These are phyloP conservation scores for Antheraea assamensis DNA, from an alignment of 2,888 invertebrate genomes.

Conservation along the genomic window DNA sequence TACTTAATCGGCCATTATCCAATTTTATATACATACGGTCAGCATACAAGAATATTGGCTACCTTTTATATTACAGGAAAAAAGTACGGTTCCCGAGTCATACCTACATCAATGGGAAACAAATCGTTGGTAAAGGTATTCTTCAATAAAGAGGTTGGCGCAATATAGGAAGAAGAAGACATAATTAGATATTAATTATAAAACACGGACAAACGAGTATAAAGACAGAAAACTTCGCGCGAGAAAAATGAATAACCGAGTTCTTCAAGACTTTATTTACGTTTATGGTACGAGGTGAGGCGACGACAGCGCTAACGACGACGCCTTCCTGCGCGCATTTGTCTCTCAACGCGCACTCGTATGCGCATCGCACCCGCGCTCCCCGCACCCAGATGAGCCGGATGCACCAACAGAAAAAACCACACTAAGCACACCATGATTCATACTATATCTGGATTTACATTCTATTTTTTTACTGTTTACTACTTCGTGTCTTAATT, in stretches of 20 bases:
- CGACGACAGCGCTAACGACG: slow-evolving; percentile 77
- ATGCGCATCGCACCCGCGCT: slow-evolving; percentile 41
- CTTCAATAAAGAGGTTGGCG: background rate
- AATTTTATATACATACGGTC: too few species aligned
- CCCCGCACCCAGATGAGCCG: slow-evolving; percentile 47
- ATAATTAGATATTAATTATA: background rate
- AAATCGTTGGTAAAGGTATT: too few species aligned
- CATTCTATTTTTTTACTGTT: too few species aligned
- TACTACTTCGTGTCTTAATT: too few species aligned
- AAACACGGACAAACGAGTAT: background rate
- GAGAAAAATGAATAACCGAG: slow-evolving; percentile 48
- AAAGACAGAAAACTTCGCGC: slow-evolving; percentile 10
- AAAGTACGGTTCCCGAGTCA: too few species aligned
- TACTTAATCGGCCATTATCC: too few species aligned
- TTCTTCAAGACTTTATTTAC: slow-evolving; percentile 54
- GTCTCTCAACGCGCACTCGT: slow-evolving; percentile 65
- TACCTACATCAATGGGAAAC: too few species aligned
- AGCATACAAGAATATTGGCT: too few species aligned
- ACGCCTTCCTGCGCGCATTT: slow-evolving; percentile 75
- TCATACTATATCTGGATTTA: background rate
- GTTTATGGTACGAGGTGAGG: slow-evolving; percentile 41
- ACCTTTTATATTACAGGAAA: too few species aligned
- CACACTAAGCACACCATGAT: slow-evolving; percentile 33
- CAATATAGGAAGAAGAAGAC: background rate
- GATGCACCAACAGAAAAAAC: slow-evolving; percentile 62